Percentiles rank a stretch among this genome's conserved stretches.
Evolutionary conservation across 2,888 invertebrate genomes (phyloP).

Genomic region (Standfussiana lucernea): DNA sequence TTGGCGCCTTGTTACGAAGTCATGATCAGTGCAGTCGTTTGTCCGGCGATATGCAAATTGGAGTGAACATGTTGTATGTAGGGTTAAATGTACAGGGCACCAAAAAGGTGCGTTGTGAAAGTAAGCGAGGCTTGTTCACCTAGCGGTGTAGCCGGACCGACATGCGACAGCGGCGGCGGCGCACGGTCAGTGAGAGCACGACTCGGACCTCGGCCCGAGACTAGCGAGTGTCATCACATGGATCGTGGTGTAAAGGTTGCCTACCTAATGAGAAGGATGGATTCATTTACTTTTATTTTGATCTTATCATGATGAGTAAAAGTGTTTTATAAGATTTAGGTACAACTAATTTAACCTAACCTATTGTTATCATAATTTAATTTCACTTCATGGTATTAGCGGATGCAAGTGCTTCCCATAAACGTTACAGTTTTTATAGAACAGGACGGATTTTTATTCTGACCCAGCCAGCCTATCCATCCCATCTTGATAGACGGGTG

Average conservation of each 20-base stretch:
- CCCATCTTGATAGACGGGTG: background rate
- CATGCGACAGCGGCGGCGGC: too few species aligned
- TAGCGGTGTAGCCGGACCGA: background rate
- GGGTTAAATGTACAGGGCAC: too few species aligned
- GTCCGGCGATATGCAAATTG: conserved; percentile 5
- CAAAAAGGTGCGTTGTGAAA: conserved; percentile 27
- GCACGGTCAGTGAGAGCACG: background rate
- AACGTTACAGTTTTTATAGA: background rate
- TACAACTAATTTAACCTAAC: background rate
- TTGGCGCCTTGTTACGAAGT: background rate
- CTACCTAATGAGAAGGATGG: background rate
- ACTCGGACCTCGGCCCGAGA: background rate
- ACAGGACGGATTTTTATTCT: background rate
- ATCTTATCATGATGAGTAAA: background rate
- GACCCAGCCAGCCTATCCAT: background rate
- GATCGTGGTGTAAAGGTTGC: background rate
- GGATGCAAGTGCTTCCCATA: background rate
- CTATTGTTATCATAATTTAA: background rate
- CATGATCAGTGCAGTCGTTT: background rate
- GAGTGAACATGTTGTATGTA: background rate
- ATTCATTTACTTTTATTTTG: background rate
- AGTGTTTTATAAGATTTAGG: background rate
- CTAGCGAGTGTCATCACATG: background rate
- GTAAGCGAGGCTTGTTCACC: conserved; percentile 27
- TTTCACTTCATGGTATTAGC: background rate